A percentile compares a stretch with the other conserved stretches of the same genome.
Conservation (phyloP, 2,888 invertebrate species). For the Argyra leucocephala region DNA sequence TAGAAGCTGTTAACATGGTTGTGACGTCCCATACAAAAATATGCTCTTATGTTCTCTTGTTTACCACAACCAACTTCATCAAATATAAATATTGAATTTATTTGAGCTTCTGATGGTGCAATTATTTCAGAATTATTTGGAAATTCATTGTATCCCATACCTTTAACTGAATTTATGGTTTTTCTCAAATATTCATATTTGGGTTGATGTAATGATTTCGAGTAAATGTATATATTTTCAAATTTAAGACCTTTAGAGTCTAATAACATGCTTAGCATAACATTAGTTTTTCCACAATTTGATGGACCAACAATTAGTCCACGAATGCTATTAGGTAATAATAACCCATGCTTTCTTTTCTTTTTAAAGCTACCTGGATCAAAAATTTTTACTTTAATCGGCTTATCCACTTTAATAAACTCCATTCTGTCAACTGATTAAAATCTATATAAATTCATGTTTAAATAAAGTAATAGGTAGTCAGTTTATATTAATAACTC, state of each 20-base stretch:
- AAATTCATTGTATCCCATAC: slow-evolving; percentile 17
- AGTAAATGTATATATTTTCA: slow-evolving; percentile 35
- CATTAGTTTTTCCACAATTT: slow-evolving; percentile 37
- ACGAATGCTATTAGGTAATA: slow-evolving; percentile 28
- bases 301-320: slow-evolving; percentile 32
- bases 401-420: not conserved
- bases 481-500: slow-evolving; percentile 23
- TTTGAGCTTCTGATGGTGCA: slow-evolving; percentile 23
- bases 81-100: slow-evolving; percentile 36
- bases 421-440: too few relatives aligned
- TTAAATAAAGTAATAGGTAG: too few relatives aligned
- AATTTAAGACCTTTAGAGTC: slow-evolving; percentile 32
- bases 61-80: slow-evolving; percentile 36
- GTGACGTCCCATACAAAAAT: slow-evolving; percentile 33
- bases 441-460: too few relatives aligned
- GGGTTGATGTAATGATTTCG: slow-evolving; percentile 25
- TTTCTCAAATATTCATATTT: slow-evolving; percentile 23
- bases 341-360: slow-evolving; percentile 25
- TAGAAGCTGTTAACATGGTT: slow-evolving; percentile 33
- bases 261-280: slow-evolving; percentile 28
- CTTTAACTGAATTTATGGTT: slow-evolving; percentile 17
- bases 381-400: not conserved
- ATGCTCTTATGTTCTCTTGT: slow-evolving; percentile 28
- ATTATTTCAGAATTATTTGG: slow-evolving; percentile 19
- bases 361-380: not conserved